A percentile compares a stretch with the other conserved stretches of the same genome.
Conservation (phyloP, 2,113 vertebrate genomes). For the Chlamydotis undulata region DNA sequence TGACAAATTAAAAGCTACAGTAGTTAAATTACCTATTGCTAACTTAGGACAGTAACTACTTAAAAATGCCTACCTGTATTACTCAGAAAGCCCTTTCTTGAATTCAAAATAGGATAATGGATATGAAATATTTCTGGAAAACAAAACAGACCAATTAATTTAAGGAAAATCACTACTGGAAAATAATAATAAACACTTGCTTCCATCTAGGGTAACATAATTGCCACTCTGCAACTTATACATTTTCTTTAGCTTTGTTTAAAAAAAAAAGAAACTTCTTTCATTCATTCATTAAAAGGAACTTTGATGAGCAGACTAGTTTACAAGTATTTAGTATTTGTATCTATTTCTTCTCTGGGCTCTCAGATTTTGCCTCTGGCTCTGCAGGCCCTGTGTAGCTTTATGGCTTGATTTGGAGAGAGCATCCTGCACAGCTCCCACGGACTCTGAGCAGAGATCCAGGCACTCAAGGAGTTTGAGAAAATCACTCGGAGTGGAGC, state of each 20-base stretch:
- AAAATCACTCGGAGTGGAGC: background rate
- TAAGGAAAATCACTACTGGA: background rate
- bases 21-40: background rate
- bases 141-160: background rate
- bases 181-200: background rate
- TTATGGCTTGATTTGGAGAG: background rate
- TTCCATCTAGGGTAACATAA: background rate
- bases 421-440: background rate
- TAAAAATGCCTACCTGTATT: background rate
- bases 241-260: background rate
- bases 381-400: background rate
- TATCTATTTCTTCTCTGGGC: background rate
- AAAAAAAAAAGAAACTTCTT: background rate
- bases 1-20: background rate
- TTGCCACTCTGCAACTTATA: background rate
- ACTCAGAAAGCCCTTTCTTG: background rate
- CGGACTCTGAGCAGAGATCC: background rate
- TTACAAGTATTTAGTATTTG: background rate
- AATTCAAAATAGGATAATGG: background rate
- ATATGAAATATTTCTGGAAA: background rate
- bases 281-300: background rate
- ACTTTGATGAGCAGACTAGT: fast-evolving
- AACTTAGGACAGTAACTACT: background rate
- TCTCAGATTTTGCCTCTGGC: background rate
- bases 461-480: background rate